These are phyloP conservation scores for Ciconia maguari DNA, from an alignment of 2,113 vertebrate species.

Conservation along the genomic window DNA sequence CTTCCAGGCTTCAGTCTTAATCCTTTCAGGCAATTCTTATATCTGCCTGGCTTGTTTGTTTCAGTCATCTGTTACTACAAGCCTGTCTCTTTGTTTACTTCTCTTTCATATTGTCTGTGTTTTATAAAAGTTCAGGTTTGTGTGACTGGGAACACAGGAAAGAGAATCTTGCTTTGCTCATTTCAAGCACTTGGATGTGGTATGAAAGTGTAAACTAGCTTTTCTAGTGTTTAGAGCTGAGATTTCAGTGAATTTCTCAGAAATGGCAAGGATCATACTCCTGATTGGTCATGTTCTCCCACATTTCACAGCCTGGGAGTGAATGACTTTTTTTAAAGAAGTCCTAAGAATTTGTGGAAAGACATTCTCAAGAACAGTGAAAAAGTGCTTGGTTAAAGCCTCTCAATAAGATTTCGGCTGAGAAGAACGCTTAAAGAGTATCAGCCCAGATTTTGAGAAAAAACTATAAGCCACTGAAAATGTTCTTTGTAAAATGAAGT, in stretches of 20 bases:
- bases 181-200: background rate
- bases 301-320: background rate
- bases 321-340: background rate
- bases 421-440: background rate
- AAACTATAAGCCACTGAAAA: background rate
- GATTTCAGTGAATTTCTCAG: background rate
- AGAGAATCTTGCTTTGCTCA: background rate
- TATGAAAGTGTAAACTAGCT: background rate
- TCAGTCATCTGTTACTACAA: background rate
- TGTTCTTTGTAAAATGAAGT: background rate
- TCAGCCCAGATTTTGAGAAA: background rate
- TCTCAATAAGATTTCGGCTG: background rate
- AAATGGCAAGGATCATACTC: background rate
- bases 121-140: background rate
- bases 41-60: background rate
- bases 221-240: background rate
- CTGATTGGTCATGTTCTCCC: background rate
- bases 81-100: background rate
- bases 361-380: background rate
- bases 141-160: background rate
- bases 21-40: background rate
- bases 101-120: background rate
- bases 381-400: background rate
- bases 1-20: background rate
- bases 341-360: background rate